These are phyloP conservation scores for Aspidiotus destructor DNA, from an alignment of 2,888 invertebrate species.

Conservation along the genomic window DNA sequence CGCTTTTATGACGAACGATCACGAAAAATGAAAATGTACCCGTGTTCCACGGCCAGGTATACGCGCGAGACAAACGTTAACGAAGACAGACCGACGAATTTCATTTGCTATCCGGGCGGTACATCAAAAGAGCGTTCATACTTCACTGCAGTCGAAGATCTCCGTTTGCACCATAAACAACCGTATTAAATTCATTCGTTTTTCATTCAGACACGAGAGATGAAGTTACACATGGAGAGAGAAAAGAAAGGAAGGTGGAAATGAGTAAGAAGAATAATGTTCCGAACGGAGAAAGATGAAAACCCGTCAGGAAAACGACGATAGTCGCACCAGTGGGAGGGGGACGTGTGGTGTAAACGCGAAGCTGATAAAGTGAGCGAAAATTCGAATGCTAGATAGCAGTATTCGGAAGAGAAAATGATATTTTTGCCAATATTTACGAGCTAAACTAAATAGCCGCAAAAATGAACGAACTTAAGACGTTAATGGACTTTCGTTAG, in stretches of 20 bases:
- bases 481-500: background rate
- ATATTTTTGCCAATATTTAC: conserved; percentile 4
- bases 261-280: background rate
- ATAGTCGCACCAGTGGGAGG: too few species aligned
- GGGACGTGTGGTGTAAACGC: too few species aligned
- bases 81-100: conserved; percentile 2
- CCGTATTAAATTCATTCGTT: conserved; percentile 4
- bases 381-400: too few species aligned
- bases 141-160: conserved; percentile 2
- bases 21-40: background rate
- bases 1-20: conserved; percentile 8
- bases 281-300: background rate
- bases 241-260: background rate
- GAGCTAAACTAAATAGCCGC: background rate
- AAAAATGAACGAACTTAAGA: conserved; percentile 1
- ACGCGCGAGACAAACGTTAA: conserved; percentile 5
- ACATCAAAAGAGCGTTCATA: conserved; percentile 7
- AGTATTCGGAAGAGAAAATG: background rate
- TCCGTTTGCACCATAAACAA: background rate
- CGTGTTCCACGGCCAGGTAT: background rate
- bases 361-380: too few species aligned
- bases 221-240: background rate
- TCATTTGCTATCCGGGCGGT: background rate
- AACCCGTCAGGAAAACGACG: too few species aligned
- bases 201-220: conserved; percentile 1